A percentile compares a stretch with the other conserved stretches of the same genome.
These are phyloP conservation scores for Lophius americanus DNA, from an alignment of 2,797 vertebrate species.

Conservation along the genomic window DNA sequence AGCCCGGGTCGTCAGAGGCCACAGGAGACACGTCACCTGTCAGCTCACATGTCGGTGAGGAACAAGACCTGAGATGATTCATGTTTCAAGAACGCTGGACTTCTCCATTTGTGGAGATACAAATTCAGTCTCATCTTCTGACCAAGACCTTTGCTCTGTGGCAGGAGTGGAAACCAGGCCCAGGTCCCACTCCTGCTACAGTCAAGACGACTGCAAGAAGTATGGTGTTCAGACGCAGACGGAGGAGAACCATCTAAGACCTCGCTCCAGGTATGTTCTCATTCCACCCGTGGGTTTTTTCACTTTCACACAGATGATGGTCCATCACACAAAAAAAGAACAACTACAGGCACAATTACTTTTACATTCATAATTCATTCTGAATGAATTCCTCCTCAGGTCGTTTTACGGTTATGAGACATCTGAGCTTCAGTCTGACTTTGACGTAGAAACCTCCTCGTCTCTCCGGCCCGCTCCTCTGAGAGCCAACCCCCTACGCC, in stretches of 20 bases:
- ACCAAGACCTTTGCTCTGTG: slow-evolving; percentile 41
- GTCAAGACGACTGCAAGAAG: slow-evolving; percentile 51
- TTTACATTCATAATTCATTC: background rate
- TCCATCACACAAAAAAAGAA: background rate
- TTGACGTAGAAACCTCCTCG: slow-evolving; percentile 11
- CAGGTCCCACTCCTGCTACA: slow-evolving; percentile 72
- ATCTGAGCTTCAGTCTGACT: slow-evolving; percentile 34
- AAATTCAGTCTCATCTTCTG: slow-evolving; percentile 42
- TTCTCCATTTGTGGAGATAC: slow-evolving; percentile 62
- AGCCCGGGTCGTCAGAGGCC: slow-evolving; percentile 23
- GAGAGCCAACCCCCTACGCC: slow-evolving; percentile 28
- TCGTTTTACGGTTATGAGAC: slow-evolving; percentile 80
- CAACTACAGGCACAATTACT: background rate
- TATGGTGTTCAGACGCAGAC: slow-evolving; percentile 37
- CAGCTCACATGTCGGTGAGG: background rate
- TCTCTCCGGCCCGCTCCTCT: slow-evolving; percentile 34
- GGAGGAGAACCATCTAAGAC: slow-evolving; percentile 59
- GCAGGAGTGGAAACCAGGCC: slow-evolving; percentile 50
- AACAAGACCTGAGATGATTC: slow-evolving; percentile 59
- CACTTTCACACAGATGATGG: background rate
- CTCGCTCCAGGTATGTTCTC: slow-evolving; percentile 75
- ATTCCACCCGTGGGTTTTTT: background rate
- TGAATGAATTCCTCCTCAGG: slow-evolving; percentile 47
- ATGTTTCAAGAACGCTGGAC: slow-evolving; percentile 46
- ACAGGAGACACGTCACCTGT: slow-evolving; percentile 12